Evolutionary conservation across 2,888 invertebrate genomes (phyloP).

Genomic region (Teinopalpus imperialis): DNA sequence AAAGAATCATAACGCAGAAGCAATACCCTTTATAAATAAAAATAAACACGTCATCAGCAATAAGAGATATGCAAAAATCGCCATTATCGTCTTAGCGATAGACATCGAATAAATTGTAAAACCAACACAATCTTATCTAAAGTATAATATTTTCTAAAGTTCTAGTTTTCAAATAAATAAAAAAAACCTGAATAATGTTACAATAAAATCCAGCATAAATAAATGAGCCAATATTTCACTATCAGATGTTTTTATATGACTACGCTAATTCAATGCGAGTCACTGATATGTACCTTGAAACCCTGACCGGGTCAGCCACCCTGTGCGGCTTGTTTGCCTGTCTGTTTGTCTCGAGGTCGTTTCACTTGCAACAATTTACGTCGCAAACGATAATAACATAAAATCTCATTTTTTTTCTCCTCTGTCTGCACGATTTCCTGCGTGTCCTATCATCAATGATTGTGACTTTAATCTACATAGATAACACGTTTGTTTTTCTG

Average conservation of each 20-base stretch:
- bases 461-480: slow-evolving; percentile 38
- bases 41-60: too few relatives aligned
- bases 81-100: too few relatives aligned
- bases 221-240: too few relatives aligned
- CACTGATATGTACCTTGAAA: slow-evolving; percentile 24
- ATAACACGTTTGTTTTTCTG: slow-evolving; percentile 6
- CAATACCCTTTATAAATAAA: too few relatives aligned
- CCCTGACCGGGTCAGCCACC: slow-evolving; percentile 54
- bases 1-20: too few relatives aligned
- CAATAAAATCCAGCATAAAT: too few relatives aligned
- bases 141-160: too few relatives aligned
- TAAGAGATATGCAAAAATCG: too few relatives aligned
- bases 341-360: slow-evolving; percentile 51
- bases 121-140: too few relatives aligned
- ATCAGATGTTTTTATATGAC: background rate
- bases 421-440: slow-evolving; percentile 65
- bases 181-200: too few relatives aligned
- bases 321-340: slow-evolving; percentile 38
- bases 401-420: slow-evolving; percentile 41
- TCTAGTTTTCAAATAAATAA: too few relatives aligned
- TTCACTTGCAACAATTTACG: slow-evolving; percentile 55
- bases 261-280: background rate
- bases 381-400: slow-evolving; percentile 40
- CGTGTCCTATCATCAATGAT: slow-evolving; percentile 56
- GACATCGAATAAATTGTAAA: too few relatives aligned